Percentiles rank a stretch among this genome's conserved stretches.
These are phyloP conservation scores for Synergus itoensis DNA, from an alignment of 2,888 invertebrate genomes.

Conservation along the genomic window DNA sequence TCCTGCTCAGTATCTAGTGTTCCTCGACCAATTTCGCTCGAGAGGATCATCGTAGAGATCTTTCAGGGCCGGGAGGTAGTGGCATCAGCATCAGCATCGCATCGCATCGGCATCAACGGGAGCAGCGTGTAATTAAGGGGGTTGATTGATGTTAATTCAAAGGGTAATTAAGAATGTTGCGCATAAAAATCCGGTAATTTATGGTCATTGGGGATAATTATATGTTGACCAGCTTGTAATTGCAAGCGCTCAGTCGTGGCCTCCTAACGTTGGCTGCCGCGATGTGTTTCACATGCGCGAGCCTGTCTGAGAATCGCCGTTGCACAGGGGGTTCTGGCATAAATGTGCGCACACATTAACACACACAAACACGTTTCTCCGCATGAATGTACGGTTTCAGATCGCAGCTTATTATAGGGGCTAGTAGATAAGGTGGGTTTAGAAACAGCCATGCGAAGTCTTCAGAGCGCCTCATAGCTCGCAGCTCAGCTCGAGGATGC, in stretches of 20 bases:
- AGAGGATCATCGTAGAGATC: slow-evolving; percentile 28
- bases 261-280: slow-evolving; percentile 44
- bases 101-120: slow-evolving; percentile 63
- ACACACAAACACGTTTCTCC: slow-evolving; percentile 44
- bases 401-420: slow-evolving; percentile 76
- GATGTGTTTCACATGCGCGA: slow-evolving; percentile 48
- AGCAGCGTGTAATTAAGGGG: slow-evolving; percentile 76
- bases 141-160: slow-evolving; percentile 79
- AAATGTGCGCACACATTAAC: slow-evolving; percentile 57
- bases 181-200: slow-evolving; percentile 78
- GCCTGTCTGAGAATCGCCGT: slow-evolving; percentile 60
- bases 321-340: slow-evolving; percentile 46
- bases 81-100: slow-evolving; percentile 64
- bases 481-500: slow-evolving; percentile 20
- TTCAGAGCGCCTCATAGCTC: slow-evolving; percentile 52
- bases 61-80: slow-evolving; percentile 54
- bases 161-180: slow-evolving; percentile 78
- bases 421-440: slow-evolving; percentile 72
- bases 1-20: background rate
- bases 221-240: slow-evolving; percentile 78
- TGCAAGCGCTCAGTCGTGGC: slow-evolving; percentile 70
- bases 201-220: slow-evolving; percentile 78
- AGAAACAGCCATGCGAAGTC: slow-evolving; percentile 66
- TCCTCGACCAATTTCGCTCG: slow-evolving; percentile 13
- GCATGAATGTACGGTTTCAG: slow-evolving; percentile 72